Evolutionary conservation across 2,888 invertebrate species (phyloP).

Genomic region (Dione vanillae): DNA sequence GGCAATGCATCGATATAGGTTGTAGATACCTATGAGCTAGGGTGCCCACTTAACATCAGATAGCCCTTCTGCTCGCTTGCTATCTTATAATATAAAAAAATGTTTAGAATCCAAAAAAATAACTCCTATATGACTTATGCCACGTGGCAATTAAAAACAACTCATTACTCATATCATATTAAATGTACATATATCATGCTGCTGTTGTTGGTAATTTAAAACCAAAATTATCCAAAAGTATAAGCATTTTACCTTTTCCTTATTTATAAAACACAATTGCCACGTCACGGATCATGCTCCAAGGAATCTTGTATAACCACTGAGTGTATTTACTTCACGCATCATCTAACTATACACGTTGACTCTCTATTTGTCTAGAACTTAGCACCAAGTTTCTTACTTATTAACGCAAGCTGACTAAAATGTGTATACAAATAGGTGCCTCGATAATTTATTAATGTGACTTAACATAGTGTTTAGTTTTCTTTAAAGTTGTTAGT

Average conservation of each 20-base stretch:
- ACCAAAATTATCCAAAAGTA: too few species aligned
- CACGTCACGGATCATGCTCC: neutral
- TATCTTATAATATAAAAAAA: too few species aligned
- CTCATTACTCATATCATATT: too few species aligned
- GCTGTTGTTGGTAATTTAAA: too few species aligned
- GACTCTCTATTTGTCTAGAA: constrained; percentile 60
- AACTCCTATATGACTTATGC: too few species aligned
- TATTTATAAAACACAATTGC: constrained; percentile 10
- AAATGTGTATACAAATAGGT: constrained; percentile 64
- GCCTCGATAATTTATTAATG: constrained; percentile 71
- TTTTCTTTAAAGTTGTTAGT: constrained; percentile 50
- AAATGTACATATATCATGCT: too few species aligned
- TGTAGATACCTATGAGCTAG: too few species aligned
- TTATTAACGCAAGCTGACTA: constrained; percentile 68
- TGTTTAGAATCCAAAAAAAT: too few species aligned
- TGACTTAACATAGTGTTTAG: constrained; percentile 57
- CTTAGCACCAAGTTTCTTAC: constrained; percentile 68
- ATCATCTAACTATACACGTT: constrained; percentile 41
- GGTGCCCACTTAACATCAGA: too few species aligned
- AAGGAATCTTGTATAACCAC: constrained; percentile 21
- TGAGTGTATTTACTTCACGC: constrained; percentile 12
- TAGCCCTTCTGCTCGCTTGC: too few species aligned
- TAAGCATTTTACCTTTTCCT: neutral
- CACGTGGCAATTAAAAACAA: too few species aligned
- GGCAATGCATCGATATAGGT: too few species aligned